Percentiles rank a stretch among this genome's conserved stretches.
Conservation (phyloP, 2,888 invertebrate genomes). For the Bibio marci region DNA sequence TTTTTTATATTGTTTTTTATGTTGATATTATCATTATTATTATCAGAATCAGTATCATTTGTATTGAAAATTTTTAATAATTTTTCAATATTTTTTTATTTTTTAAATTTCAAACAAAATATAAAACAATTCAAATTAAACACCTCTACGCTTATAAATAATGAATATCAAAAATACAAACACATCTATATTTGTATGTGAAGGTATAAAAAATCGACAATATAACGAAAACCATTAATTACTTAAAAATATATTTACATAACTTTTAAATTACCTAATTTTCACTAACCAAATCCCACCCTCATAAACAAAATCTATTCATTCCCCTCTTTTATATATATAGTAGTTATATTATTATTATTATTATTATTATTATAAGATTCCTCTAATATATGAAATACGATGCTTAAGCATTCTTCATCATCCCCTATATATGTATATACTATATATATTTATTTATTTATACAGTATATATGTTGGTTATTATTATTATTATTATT, state of each 20-base stretch:
- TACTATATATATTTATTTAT: slow-evolving; percentile 1
- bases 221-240: slow-evolving; percentile 4
- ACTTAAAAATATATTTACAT: slow-evolving; percentile 6
- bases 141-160: too few species aligned
- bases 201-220: too few species aligned
- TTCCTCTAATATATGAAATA: slow-evolving; percentile 17
- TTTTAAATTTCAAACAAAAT: too few species aligned
- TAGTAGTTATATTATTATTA: background rate
- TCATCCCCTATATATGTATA: slow-evolving; percentile 11
- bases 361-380: background rate
- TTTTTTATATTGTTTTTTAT: too few species aligned
- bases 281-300: slow-evolving; percentile 5
- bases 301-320: slow-evolving; percentile 3
- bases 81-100: too few species aligned
- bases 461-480: slow-evolving; percentile 3
- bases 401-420: slow-evolving; percentile 16
- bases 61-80: too few species aligned
- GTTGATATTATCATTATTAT: too few species aligned
- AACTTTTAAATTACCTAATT: slow-evolving; percentile 8
- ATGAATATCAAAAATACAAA: too few species aligned
- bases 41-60: too few species aligned
- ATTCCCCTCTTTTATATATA: slow-evolving; percentile 3
- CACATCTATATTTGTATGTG: too few species aligned
- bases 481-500: slow-evolving; percentile 8
- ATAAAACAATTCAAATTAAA: too few species aligned